Conservation (phyloP, 1,140 invertebrate species). For the Heliconius nattereri region DNA sequence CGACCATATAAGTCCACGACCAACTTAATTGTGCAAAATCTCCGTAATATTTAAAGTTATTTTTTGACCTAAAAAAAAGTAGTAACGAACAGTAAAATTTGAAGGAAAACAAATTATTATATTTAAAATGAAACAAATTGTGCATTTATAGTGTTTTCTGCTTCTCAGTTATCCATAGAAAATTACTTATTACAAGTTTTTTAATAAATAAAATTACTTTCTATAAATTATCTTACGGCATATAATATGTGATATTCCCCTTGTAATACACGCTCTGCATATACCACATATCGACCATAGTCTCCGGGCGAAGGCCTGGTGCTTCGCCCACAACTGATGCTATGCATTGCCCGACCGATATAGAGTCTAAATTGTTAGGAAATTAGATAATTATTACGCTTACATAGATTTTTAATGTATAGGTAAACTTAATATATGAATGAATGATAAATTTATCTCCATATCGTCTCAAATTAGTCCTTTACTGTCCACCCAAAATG, state of each 20-base stretch:
- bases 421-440: too few species aligned
- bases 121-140: too few species aligned
- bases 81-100: background rate
- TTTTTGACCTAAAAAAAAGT: conserved; percentile 38
- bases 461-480: too few species aligned
- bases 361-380: conserved; percentile 52
- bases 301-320: conserved; percentile 66
- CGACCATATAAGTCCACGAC: conserved; percentile 65
- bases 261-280: conserved; percentile 61
- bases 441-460: too few species aligned
- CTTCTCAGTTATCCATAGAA: too few species aligned
- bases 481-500: too few species aligned
- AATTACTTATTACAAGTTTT: too few species aligned
- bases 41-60: conserved; percentile 50
- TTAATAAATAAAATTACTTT: too few species aligned
- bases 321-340: conserved; percentile 70
- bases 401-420: background rate
- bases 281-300: conserved; percentile 71
- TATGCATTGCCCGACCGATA: conserved; percentile 64
- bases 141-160: too few species aligned
- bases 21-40: conserved; percentile 70
- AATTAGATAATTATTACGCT: background rate
- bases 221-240: conserved; percentile 46
- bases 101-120: background rate
- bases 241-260: conserved; percentile 54